Conservation (phyloP, 92 coral and sea anemone species). For the Epizoanthus fatuus region DNA sequence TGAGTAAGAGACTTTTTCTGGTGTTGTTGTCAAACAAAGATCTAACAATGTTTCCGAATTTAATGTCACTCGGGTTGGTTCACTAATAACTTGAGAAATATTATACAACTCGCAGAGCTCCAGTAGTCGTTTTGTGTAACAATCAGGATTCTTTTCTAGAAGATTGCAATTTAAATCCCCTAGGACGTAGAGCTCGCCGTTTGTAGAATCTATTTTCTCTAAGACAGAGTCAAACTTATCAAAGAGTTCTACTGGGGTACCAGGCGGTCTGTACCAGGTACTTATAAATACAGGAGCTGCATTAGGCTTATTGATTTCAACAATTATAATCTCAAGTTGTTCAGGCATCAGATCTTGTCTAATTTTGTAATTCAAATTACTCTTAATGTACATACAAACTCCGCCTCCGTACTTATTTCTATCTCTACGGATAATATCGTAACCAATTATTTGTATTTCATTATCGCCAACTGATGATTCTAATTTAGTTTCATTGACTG, state of each 20-base stretch:
- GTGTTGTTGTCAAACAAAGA: conserved; percentile 33
- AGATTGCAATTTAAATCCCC: conserved; percentile 11
- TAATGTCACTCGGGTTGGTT: conserved; percentile 22
- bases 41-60: conserved; percentile 21
- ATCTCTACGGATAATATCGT: conserved; percentile 21
- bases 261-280: conserved; percentile 26
- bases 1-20: conserved; percentile 13
- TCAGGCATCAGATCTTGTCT: conserved; percentile 13
- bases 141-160: background rate
- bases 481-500: conserved; percentile 11
- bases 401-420: conserved; percentile 22
- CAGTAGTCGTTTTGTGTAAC: conserved; percentile 16
- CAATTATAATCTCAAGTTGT: background rate
- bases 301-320: conserved; percentile 6
- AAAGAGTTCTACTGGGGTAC: conserved; percentile 3
- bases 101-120: conserved; percentile 22
- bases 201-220: conserved; percentile 8
- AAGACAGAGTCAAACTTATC: conserved; percentile 13
- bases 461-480: background rate
- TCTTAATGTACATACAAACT: background rate
- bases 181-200: conserved; percentile 7
- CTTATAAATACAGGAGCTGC: conserved; percentile 10
- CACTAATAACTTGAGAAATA: conserved; percentile 3
- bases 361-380: background rate
- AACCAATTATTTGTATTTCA: background rate